phyloP scores from a whole-genome alignment of 2,797 vertebrate genomes.

The Micrastur ruficollis region DNA sequence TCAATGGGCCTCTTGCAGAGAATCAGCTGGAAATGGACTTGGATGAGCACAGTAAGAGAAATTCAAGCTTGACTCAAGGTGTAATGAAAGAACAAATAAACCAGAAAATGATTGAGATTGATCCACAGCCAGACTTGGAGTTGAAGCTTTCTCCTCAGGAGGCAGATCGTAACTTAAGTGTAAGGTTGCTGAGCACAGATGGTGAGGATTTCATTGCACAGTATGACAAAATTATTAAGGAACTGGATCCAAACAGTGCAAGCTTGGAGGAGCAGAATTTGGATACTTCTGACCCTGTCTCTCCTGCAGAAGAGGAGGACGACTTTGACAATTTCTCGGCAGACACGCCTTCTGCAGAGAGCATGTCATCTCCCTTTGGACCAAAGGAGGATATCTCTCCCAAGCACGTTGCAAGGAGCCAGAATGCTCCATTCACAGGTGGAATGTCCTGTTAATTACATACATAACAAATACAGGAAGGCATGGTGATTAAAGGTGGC shows the following conservation, averaged over 20 bases:
- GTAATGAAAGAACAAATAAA: conserved; percentile 3
- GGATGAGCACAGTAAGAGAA: conserved; percentile 44
- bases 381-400: conserved; percentile 59
- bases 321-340: conserved; percentile 83
- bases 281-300: conserved; percentile 60
- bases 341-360: conserved; percentile 84
- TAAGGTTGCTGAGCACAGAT: conserved; percentile 27
- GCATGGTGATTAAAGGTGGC: neutral
- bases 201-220: conserved; percentile 86
- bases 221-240: conserved; percentile 89
- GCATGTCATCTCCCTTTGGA: conserved; percentile 78
- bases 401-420: conserved; percentile 56
- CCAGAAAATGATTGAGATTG: neutral
- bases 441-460: neutral
- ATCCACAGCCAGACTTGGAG: neutral
- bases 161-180: conserved; percentile 54
- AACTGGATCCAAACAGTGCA: conserved; percentile 75
- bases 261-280: conserved; percentile 59
- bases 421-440: conserved; percentile 91
- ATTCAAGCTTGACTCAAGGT: conserved; percentile 33
- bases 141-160: neutral
- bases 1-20: conserved; percentile 68
- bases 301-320: conserved; percentile 74
- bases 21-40: conserved; percentile 14
- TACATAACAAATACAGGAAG: neutral